Percentiles rank a stretch among this genome's conserved stretches.
phyloP scores from a whole-genome alignment of 1,140 invertebrate species.

The Marisa cornuarietis region DNA sequence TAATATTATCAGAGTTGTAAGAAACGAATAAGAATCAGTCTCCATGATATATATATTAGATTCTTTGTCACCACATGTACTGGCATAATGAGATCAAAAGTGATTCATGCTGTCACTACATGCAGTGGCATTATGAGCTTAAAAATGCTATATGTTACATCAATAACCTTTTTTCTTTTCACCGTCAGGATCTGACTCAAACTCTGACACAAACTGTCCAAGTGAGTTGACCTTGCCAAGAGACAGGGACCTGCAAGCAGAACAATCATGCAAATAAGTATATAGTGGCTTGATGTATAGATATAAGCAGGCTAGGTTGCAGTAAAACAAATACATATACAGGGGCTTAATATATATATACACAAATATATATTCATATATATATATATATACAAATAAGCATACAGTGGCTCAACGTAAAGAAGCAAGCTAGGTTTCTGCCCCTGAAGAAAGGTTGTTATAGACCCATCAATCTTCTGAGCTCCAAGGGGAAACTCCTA shows the following conservation, averaged over 20 bases:
- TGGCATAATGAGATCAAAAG: no score
- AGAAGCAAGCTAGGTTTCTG: no score
- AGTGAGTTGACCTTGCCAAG: constrained; percentile 85
- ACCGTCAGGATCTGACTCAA: constrained; percentile 84
- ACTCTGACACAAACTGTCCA: constrained; percentile 88
- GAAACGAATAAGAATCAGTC: no score
- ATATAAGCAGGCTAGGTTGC: not conserved
- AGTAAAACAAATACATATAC: not conserved
- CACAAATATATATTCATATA: not conserved
- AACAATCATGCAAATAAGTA: not conserved
- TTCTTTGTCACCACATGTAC: no score
- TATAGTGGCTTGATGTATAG: no score
- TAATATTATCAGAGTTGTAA: no score
- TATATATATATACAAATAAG: not conserved
- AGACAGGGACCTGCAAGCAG: constrained; percentile 73
- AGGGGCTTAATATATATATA: not conserved
- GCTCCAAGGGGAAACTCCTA: no score
- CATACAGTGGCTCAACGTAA: not conserved
- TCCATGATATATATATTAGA: no score
- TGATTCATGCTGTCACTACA: no score
- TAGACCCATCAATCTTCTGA: no score
- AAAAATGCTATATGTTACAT: not conserved
- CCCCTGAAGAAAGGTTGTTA: no score
- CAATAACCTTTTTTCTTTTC: constrained; percentile 67
- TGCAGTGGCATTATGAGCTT: no score